A percentile compares a stretch with the other conserved stretches of the same genome.
phyloP scores from a whole-genome alignment of 1,140 invertebrate genomes.

The Drosophila arizonae region DNA sequence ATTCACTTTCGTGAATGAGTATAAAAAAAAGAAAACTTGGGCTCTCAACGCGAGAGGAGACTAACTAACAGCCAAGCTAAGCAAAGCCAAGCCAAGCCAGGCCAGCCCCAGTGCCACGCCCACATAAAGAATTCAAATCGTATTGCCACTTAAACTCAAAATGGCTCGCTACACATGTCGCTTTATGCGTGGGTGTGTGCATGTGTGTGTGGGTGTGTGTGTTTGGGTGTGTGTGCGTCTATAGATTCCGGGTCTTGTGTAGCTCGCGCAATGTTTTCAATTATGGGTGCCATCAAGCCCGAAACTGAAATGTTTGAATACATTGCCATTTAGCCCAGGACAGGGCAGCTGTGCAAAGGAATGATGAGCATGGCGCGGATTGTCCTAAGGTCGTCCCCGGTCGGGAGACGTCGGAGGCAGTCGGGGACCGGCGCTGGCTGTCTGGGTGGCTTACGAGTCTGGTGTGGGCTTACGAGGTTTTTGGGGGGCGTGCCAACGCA shows the following conservation, averaged over 20 bases:
- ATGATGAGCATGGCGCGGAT: constrained; percentile 17
- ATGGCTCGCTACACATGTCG: constrained; percentile 67
- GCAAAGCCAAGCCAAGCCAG: not conserved
- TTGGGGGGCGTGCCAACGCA: constrained; percentile 57
- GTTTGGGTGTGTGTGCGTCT: constrained; percentile 22
- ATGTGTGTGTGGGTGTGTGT: constrained; percentile 17
- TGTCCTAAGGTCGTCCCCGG: not conserved
- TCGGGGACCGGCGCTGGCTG: not conserved
- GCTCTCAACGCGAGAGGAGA: constrained; percentile 18
- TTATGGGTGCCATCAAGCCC: constrained; percentile 74
- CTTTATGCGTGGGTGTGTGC: constrained; percentile 15
- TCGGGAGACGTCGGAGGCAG: too few species aligned
- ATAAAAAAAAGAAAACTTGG: too few species aligned
- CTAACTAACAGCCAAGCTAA: constrained; percentile 57
- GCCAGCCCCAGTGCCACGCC: constrained; percentile 7
- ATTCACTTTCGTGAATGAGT: too few species aligned
- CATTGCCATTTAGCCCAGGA: constrained; percentile 68
- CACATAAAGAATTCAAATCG: constrained; percentile 77
- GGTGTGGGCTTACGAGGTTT: not conserved
- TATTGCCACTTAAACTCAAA: constrained; percentile 79
- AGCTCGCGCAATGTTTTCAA: constrained; percentile 71
- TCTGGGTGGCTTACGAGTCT: too few species aligned
- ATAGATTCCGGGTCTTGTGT: constrained; percentile 41
- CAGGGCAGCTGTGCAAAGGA: constrained; percentile 23
- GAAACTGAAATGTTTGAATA: constrained; percentile 79